Evolutionary conservation across 2,888 invertebrate genomes (phyloP).

Genomic region (Tipula lateralis): DNA sequence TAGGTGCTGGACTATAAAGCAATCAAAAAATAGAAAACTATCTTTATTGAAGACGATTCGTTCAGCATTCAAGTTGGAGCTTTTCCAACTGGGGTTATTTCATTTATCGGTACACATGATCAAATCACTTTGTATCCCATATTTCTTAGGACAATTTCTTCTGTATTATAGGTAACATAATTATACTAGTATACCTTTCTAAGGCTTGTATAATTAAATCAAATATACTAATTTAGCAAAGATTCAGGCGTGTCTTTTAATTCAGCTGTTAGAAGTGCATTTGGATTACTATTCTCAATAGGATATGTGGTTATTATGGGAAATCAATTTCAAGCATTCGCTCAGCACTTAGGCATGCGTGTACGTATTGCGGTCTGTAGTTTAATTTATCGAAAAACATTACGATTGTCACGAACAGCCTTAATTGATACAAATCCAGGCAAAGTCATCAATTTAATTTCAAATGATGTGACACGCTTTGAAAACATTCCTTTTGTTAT

Average conservation of each 20-base stretch:
- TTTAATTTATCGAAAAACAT: too few relatives aligned
- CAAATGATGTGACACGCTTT: too few relatives aligned
- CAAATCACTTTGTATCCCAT: conserved; percentile 31
- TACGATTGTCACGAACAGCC: too few relatives aligned
- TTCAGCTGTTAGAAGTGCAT: conserved; percentile 57
- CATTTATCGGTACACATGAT: conserved; percentile 34
- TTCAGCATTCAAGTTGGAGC: conserved; percentile 37
- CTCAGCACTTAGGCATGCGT: conserved; percentile 70
- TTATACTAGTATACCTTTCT: too few relatives aligned
- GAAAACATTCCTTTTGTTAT: too few relatives aligned
- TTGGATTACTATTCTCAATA: conserved; percentile 45
- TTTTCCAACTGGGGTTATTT: conserved; percentile 33
- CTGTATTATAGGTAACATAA: conserved; percentile 36
- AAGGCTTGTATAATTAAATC: too few relatives aligned
- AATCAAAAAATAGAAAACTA: conserved; percentile 31
- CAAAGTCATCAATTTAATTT: too few relatives aligned
- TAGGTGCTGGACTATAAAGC: too few relatives aligned
- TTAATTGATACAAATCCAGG: too few relatives aligned
- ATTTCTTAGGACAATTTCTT: conserved; percentile 36
- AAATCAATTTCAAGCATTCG: conserved; percentile 73
- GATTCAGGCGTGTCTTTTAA: conserved; percentile 46
- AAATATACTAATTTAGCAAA: conserved; percentile 45
- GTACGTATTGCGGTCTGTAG: too few relatives aligned
- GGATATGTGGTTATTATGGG: conserved; percentile 49
- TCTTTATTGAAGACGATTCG: conserved; percentile 36